These are phyloP conservation scores for Tenebrio molitor DNA, from an alignment of 1,140 invertebrate genomes.

Conservation along the genomic window DNA sequence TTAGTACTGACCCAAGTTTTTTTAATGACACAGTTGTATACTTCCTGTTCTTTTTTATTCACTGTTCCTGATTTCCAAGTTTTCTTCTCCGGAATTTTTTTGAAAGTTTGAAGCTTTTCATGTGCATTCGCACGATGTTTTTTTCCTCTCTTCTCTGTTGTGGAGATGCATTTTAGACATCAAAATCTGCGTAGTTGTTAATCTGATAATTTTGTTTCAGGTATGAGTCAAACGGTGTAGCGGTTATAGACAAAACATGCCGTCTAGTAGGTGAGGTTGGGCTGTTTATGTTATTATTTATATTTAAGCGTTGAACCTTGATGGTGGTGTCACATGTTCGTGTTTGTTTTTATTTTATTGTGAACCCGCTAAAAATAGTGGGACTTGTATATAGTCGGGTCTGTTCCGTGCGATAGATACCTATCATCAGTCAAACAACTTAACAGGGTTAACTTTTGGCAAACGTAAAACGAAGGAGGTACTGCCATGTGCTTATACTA, in stretches of 20 bases:
- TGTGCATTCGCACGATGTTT: no score
- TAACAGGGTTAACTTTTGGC: slow-evolving; percentile 48
- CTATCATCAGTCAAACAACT: slow-evolving; percentile 47
- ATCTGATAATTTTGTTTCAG: no score
- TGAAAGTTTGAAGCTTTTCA: no score
- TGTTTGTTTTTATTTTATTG: slow-evolving; percentile 40
- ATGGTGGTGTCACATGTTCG: slow-evolving; percentile 34
- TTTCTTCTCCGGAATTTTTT: no score
- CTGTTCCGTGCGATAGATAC: slow-evolving; percentile 30
- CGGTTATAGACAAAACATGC: slow-evolving; percentile 28
- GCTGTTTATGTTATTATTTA: slow-evolving; percentile 39
- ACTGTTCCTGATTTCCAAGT: no score
- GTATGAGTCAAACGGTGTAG: slow-evolving; percentile 29
- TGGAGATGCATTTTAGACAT: neutral
- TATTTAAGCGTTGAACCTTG: slow-evolving; percentile 36
- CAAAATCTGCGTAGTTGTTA: neutral
- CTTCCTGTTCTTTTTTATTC: no score
- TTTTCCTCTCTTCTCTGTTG: no score
- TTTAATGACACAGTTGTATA: no score
- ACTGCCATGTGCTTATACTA: slow-evolving; percentile 51
- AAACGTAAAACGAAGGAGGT: slow-evolving; percentile 24
- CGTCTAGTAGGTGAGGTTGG: slow-evolving; percentile 27
- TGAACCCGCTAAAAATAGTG: slow-evolving; percentile 24
- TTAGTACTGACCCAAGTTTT: no score
- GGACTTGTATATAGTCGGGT: slow-evolving; percentile 13